These are phyloP conservation scores for Patiria pectinifera DNA, from an alignment of 53 echinoderm and acorn worm genomes.

Conservation along the genomic window DNA sequence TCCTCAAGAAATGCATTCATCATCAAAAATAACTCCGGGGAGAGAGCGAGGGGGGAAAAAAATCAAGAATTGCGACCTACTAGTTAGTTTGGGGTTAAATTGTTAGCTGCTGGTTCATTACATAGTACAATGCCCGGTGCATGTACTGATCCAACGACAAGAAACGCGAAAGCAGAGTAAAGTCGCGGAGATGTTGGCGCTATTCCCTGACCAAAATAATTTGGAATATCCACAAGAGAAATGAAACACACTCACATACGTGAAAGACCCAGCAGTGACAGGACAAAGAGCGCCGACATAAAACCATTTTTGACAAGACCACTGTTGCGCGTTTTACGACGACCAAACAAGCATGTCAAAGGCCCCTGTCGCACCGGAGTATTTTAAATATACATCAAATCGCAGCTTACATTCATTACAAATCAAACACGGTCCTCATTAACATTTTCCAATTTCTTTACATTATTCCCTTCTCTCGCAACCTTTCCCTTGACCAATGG, in stretches of 20 bases:
- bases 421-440: background rate
- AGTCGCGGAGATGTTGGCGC: conserved; percentile 2
- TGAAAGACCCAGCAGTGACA: background rate
- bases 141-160: conserved; percentile 30
- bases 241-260: background rate
- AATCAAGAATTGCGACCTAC: conserved; percentile 23
- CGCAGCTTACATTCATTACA: background rate
- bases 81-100: conserved; percentile 60
- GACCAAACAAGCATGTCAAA: background rate
- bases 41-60: background rate
- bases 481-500: background rate
- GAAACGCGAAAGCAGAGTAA: background rate
- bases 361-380: background rate
- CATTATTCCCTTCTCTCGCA: background rate
- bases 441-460: conserved; percentile 46
- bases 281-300: background rate
- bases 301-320: background rate
- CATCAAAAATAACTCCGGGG: conserved; percentile 52
- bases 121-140: conserved; percentile 66
- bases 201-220: conserved; percentile 14
- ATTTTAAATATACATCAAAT: background rate
- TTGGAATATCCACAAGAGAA: background rate
- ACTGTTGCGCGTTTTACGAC: background rate
- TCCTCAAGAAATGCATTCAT: conserved; percentile 56
- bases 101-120: conserved; percentile 37